These are phyloP conservation scores for Alcedo atthis DNA, from an alignment of 2,797 vertebrate species.

Conservation along the genomic window DNA sequence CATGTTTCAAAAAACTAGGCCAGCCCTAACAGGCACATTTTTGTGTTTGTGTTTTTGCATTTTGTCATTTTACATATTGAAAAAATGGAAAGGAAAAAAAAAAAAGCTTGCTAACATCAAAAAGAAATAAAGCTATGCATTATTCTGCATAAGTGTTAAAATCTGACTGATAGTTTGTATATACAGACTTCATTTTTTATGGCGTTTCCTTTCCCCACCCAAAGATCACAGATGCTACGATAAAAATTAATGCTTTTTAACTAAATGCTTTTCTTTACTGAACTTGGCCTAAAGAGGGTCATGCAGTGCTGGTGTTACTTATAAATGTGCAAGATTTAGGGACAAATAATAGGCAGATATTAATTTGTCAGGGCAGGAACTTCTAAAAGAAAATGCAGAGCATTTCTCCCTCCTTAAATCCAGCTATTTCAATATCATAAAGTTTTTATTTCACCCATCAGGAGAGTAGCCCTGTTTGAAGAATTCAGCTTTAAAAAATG, in stretches of 20 bases:
- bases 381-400: background rate
- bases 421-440: constrained; percentile 55
- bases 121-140: constrained; percentile 59
- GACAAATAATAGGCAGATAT: background rate
- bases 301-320: background rate
- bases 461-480: constrained; percentile 30
- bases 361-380: background rate
- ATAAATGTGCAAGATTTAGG: background rate
- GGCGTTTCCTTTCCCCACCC: constrained; percentile 44
- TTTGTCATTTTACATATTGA: constrained; percentile 72
- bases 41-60: constrained; percentile 61
- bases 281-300: background rate
- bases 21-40: constrained; percentile 59
- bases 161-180: constrained; percentile 61
- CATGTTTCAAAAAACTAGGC: constrained; percentile 46
- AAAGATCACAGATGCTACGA: constrained; percentile 34
- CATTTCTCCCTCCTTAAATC: background rate
- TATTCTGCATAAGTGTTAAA: constrained; percentile 58
- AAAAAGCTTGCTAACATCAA: constrained; percentile 25
- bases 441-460: constrained; percentile 62
- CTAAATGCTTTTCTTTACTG: constrained; percentile 1
- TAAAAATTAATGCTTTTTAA: constrained; percentile 41
- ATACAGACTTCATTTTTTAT: constrained; percentile 53
- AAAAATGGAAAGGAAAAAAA: constrained; percentile 15
- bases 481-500: constrained; percentile 65